phyloP scores from a whole-genome alignment of 2,113 vertebrate genomes.

The Sciurus niger region DNA sequence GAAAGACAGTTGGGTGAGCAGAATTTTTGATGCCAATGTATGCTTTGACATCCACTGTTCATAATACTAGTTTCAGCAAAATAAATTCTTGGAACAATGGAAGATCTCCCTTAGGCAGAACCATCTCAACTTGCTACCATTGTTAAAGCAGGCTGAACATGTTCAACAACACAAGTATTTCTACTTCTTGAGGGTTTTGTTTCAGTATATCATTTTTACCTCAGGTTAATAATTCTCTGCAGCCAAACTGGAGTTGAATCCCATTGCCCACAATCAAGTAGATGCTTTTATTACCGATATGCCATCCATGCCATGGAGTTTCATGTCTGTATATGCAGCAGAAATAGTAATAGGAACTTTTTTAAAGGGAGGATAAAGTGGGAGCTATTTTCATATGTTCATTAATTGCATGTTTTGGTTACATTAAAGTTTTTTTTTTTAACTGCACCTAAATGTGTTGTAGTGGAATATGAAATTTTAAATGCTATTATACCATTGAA shows the following conservation, averaged over 20 bases:
- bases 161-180: not conserved
- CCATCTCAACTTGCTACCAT: not conserved
- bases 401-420: not conserved
- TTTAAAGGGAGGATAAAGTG: not conserved
- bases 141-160: not conserved
- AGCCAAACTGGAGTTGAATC: conserved; percentile 54
- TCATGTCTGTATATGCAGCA: not conserved
- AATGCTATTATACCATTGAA: not conserved
- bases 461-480: not conserved
- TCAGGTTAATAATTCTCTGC: conserved; percentile 63
- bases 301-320: not conserved
- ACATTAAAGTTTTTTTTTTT: too few relatives aligned
- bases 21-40: not conserved
- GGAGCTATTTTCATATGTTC: not conserved
- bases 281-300: conserved; percentile 24
- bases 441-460: not conserved
- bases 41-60: not conserved
- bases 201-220: conserved; percentile 33
- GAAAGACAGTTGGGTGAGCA: not conserved
- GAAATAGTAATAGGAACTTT: conserved; percentile 42
- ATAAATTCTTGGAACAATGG: not conserved
- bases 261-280: not conserved
- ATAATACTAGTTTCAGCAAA: conserved; percentile 9
- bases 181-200: not conserved
- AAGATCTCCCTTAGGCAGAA: conserved; percentile 26